Conservation (phyloP, 2,888 invertebrate genomes). For the Epinotia bilunana region DNA sequence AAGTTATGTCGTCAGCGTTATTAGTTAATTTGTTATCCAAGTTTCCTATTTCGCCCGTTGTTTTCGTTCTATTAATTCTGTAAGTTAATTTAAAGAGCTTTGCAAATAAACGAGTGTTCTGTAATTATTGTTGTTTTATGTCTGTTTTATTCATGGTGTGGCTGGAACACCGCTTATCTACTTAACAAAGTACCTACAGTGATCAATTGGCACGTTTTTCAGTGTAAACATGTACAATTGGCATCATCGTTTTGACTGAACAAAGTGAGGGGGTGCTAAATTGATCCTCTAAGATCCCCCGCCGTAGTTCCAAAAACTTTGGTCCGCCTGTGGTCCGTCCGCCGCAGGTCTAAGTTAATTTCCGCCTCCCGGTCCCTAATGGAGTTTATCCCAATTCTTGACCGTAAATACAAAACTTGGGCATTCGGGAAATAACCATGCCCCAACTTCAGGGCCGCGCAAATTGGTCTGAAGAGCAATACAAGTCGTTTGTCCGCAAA, state of each 20-base stretch:
- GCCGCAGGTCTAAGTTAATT: constrained; percentile 73
- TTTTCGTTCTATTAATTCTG: constrained; percentile 38
- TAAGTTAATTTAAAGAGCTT: constrained; percentile 47
- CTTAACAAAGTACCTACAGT: background rate
- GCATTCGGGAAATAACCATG: constrained; percentile 49
- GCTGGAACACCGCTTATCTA: background rate
- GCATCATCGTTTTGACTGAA: background rate
- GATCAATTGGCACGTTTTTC: background rate
- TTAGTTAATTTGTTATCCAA: constrained; percentile 58
- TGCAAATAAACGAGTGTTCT: constrained; percentile 23
- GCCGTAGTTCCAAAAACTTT: constrained; percentile 46
- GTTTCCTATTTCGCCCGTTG: constrained; percentile 35
- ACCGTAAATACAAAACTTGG: constrained; percentile 56
- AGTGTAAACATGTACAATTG: constrained; percentile 12
- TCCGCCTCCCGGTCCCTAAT: constrained; percentile 65
- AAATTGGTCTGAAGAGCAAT: constrained; percentile 43
- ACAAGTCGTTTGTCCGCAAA: constrained; percentile 13
- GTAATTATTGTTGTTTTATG: constrained; percentile 12
- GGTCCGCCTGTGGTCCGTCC: constrained; percentile 52
- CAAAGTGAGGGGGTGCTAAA: constrained; percentile 33
- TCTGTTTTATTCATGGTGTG: background rate
- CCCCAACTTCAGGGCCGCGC: constrained; percentile 48
- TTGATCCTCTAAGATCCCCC: constrained; percentile 35
- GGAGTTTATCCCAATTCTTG: constrained; percentile 62
- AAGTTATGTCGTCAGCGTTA: constrained; percentile 53